Evolutionary conservation across 2,797 vertebrate genomes (phyloP).

Genomic region (Dermochelys coriacea): DNA sequence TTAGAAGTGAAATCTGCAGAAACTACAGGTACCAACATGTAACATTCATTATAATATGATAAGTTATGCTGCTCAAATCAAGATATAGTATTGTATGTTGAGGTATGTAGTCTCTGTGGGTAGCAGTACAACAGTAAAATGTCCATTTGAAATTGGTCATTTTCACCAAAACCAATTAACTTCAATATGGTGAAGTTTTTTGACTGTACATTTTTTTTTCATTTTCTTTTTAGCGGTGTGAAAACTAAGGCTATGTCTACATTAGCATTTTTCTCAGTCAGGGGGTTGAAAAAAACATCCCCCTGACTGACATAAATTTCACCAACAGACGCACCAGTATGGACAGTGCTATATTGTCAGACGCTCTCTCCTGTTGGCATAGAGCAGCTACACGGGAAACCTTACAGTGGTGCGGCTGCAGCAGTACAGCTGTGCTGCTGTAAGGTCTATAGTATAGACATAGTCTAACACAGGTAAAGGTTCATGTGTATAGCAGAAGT

Average conservation of each 20-base stretch:
- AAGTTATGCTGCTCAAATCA: background rate
- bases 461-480: background rate
- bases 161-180: background rate
- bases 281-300: too few relatives aligned
- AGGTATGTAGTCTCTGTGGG: background rate
- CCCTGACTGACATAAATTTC: too few relatives aligned
- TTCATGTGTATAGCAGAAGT: background rate
- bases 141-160: too few relatives aligned
- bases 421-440: too few relatives aligned
- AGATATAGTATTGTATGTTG: background rate
- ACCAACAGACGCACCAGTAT: too few relatives aligned
- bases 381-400: too few relatives aligned
- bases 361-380: too few relatives aligned
- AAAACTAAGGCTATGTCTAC: background rate
- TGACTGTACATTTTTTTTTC: background rate
- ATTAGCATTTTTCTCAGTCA: too few relatives aligned
- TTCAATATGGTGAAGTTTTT: background rate
- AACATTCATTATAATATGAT: background rate
- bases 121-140: background rate
- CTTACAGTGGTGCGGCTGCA: too few relatives aligned
- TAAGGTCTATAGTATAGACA: too few relatives aligned
- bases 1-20: background rate
- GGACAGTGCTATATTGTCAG: too few relatives aligned
- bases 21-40: background rate
- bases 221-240: background rate